Conservation (phyloP, 2,888 invertebrate genomes). For the Pristionchus mayeri region DNA sequence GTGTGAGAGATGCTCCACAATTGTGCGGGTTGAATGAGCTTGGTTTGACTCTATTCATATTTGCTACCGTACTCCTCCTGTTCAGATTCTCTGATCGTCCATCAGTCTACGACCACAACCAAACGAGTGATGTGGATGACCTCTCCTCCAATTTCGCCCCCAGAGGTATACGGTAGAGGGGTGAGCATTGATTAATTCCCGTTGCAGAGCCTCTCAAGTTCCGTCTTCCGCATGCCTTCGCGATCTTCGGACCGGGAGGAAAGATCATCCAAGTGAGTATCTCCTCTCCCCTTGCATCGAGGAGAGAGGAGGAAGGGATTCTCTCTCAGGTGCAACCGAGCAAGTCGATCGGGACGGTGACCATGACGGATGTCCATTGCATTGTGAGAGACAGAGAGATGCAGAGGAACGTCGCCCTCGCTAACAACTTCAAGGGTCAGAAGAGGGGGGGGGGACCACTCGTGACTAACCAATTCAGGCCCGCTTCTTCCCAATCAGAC, state of each 20-base stretch:
- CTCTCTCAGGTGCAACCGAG: slow-evolving; percentile 35
- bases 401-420: slow-evolving; percentile 24
- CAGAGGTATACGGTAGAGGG: slow-evolving; percentile 20
- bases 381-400: slow-evolving; percentile 44
- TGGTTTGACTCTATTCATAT: background rate
- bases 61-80: background rate
- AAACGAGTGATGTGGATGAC: slow-evolving; percentile 42
- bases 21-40: slow-evolving; percentile 16
- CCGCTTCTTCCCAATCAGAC: slow-evolving; percentile 48
- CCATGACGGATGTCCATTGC: slow-evolving; percentile 27
- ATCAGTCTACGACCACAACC: slow-evolving; percentile 44
- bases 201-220: slow-evolving; percentile 49
- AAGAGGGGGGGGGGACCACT: background rate
- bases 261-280: slow-evolving; percentile 43
- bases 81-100: slow-evolving; percentile 48
- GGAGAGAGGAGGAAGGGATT: background rate
- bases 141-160: background rate
- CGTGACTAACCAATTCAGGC: slow-evolving; percentile 17
- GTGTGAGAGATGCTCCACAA: background rate
- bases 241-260: slow-evolving; percentile 43
- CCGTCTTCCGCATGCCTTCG: slow-evolving; percentile 49
- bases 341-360: slow-evolving; percentile 15
- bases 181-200: background rate
- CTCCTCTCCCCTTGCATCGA: no score
- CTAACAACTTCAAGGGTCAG: slow-evolving; percentile 44